These are phyloP conservation scores for Dufourea novaeangliae DNA, from an alignment of 1,140 invertebrate genomes.

Conservation along the genomic window DNA sequence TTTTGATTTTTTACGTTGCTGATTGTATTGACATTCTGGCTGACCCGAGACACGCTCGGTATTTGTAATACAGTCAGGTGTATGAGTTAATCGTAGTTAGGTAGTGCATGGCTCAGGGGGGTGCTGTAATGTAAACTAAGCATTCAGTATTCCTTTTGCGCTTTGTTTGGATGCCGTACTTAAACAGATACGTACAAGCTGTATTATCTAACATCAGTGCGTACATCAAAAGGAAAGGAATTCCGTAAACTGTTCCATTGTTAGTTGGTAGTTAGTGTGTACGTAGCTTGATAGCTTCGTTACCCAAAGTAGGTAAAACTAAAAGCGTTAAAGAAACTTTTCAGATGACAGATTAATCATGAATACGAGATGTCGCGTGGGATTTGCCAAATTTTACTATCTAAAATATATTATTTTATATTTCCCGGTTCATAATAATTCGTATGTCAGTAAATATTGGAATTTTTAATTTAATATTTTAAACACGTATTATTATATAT, in stretches of 20 bases:
- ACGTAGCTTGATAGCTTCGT: background rate
- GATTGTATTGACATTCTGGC: background rate
- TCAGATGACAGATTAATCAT: no score
- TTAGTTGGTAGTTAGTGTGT: background rate
- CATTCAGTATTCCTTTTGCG: slow-evolving; percentile 6
- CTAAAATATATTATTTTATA: no score
- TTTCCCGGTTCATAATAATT: no score
- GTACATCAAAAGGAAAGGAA: background rate
- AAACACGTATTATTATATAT: no score
- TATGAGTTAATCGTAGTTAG: background rate
- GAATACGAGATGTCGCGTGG: no score
- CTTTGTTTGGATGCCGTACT: background rate
- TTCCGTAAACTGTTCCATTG: background rate
- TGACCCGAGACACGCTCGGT: no score
- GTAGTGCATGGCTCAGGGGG: background rate
- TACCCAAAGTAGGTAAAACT: background rate
- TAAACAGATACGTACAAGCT: slow-evolving; percentile 4
- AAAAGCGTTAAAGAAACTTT: background rate
- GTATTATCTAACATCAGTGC: background rate
- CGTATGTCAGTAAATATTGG: no score
- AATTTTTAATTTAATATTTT: no score
- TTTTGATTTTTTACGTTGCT: background rate
- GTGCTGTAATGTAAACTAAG: slow-evolving; percentile 3
- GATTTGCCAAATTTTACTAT: no score
- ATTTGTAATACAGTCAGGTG: background rate